Evolutionary conservation across 1,140 invertebrate species (phyloP).

Genomic region (Palaemon carinicauda): DNA sequence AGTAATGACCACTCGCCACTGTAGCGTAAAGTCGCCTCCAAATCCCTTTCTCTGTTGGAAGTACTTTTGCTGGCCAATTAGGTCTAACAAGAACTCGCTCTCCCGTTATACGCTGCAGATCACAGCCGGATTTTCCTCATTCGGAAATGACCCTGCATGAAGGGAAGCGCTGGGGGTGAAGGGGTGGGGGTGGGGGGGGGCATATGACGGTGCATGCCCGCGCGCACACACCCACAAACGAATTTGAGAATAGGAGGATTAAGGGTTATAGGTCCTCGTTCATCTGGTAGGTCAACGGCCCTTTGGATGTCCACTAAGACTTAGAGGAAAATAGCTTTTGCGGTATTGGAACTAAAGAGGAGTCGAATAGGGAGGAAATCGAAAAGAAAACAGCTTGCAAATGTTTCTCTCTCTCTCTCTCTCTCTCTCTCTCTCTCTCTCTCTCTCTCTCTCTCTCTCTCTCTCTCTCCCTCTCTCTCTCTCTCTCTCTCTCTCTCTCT

Average conservation of each 20-base stretch:
- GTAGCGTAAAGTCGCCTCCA: slow-evolving; percentile 7
- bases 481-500: slow-evolving; percentile 9
- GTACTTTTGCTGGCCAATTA: slow-evolving; percentile 41
- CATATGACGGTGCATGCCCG: neutral
- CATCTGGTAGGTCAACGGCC: too few relatives aligned
- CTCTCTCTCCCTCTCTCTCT: neutral
- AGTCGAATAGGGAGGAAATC: too few relatives aligned
- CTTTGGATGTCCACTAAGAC: too few relatives aligned
- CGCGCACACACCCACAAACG: neutral
- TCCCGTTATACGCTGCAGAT: neutral
- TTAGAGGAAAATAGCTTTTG: too few relatives aligned
- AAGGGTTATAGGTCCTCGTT: too few relatives aligned
- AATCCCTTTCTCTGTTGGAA: slow-evolving; percentile 4
- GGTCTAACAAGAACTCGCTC: slow-evolving; percentile 25
- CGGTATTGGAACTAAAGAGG: too few relatives aligned
- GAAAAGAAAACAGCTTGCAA: neutral
- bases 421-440: slow-evolving; percentile 9
- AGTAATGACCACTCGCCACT: neutral
- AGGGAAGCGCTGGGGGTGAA: too few relatives aligned
- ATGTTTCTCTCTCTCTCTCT: neutral
- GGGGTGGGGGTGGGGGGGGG: too few relatives aligned
- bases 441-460: neutral
- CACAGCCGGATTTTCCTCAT: slow-evolving; percentile 5
- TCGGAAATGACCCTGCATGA: slow-evolving; percentile 4
- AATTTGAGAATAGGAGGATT: too few relatives aligned